Percentiles rank a stretch among this genome's conserved stretches.
phyloP scores from a whole-genome alignment of 35 echinoderm and acorn worm species.

The Anneissia japonica region DNA sequence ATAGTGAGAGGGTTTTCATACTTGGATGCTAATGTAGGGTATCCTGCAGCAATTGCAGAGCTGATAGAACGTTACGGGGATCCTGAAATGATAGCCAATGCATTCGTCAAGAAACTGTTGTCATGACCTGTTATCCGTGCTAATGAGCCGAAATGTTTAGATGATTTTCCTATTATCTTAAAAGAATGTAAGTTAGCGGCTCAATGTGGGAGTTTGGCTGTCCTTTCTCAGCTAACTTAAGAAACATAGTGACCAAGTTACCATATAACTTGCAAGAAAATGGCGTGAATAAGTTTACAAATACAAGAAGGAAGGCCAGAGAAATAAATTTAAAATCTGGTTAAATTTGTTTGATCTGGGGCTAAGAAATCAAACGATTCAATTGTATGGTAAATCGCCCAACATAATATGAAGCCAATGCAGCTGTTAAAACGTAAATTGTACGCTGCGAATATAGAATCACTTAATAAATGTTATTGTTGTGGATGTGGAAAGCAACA shows the following conservation, averaged over 20 bases:
- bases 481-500: no score
- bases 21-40: conserved; percentile 30
- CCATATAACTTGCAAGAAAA: conserved; percentile 40
- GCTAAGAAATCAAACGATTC: no score
- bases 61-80: conserved; percentile 36
- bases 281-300: conserved; percentile 27
- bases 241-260: conserved; percentile 17
- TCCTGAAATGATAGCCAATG: conserved; percentile 28
- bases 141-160: conserved; percentile 26
- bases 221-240: conserved; percentile 18
- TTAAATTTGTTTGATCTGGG: no score
- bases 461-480: no score
- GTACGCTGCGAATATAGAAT: no score
- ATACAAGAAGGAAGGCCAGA: not conserved
- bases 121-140: conserved; percentile 23
- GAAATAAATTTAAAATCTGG: not conserved
- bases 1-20: conserved; percentile 39
- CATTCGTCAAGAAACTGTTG: conserved; percentile 18
- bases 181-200: conserved; percentile 29
- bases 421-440: no score
- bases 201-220: conserved; percentile 18
- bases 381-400: no score
- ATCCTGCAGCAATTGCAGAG: conserved; percentile 31
- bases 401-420: no score
- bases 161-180: conserved; percentile 29